Percentiles rank a stretch among this genome's conserved stretches.
Conservation (phyloP, 2,113 vertebrate species). For the Dasyurus viverrinus region DNA sequence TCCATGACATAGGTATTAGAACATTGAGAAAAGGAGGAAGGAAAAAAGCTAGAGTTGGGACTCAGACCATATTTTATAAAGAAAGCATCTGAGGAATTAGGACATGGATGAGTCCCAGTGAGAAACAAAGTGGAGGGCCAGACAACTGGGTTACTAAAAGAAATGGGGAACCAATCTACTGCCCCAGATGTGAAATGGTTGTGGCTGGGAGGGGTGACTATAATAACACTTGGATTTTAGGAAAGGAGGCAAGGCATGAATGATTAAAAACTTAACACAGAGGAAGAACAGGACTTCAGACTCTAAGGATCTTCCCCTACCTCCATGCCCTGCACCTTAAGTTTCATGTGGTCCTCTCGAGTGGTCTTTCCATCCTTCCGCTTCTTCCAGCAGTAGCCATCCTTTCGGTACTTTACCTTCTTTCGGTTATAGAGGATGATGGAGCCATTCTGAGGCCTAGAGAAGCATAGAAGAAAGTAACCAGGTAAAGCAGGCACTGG, state of each 20-base stretch:
- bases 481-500: neutral
- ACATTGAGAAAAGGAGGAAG: neutral
- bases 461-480: neutral
- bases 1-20: neutral
- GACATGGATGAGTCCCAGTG: neutral
- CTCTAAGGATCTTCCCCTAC: conserved; percentile 75
- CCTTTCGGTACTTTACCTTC: conserved; percentile 94
- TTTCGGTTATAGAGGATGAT: conserved; percentile 94
- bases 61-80: neutral
- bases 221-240: neutral
- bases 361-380: conserved; percentile 94
- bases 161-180: neutral
- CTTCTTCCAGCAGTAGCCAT: conserved; percentile 95
- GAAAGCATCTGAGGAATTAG: conserved; percentile 2
- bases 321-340: conserved; percentile 95
- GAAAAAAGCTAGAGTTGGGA: neutral
- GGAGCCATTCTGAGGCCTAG: conserved; percentile 92
- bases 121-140: neutral
- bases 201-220: conserved; percentile 1
- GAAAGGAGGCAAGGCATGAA: neutral
- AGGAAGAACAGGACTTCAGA: neutral
- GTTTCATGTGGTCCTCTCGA: conserved; percentile 95
- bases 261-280: neutral
- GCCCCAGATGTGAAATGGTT: neutral
- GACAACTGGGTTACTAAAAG: neutral